phyloP scores from a whole-genome alignment of 2,797 vertebrate genomes.

The Micrastur ruficollis region DNA sequence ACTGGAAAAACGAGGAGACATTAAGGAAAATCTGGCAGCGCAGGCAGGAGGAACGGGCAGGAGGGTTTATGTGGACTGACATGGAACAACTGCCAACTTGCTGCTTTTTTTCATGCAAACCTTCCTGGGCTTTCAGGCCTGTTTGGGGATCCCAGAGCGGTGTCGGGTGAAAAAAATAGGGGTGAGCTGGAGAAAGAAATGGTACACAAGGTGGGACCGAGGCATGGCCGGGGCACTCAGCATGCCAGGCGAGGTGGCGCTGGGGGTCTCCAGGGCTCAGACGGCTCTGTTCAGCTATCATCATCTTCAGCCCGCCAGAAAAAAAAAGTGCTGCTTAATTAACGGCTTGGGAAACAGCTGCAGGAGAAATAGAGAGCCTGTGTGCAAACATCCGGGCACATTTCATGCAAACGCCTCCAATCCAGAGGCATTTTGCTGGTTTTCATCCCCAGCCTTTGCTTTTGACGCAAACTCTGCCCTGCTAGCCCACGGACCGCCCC shows the following conservation, averaged over 20 bases:
- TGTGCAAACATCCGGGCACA: accelerated
- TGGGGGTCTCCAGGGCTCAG: background rate
- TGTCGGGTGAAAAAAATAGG: background rate
- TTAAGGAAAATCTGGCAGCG: background rate
- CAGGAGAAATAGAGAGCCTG: background rate
- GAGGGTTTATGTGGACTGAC: background rate
- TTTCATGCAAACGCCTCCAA: background rate
- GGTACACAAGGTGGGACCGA: accelerated
- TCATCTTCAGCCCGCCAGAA: background rate
- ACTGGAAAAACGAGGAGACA: background rate
- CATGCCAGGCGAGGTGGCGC: background rate
- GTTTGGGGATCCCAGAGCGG: background rate
- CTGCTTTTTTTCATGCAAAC: background rate
- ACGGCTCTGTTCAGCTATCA: background rate
- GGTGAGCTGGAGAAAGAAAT: background rate
- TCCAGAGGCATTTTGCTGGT: background rate
- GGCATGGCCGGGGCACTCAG: background rate
- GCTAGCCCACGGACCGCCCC: background rate
- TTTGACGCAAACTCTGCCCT: background rate
- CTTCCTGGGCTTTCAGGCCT: background rate
- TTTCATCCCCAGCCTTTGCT: background rate
- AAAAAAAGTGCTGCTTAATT: background rate
- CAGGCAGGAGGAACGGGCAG: background rate
- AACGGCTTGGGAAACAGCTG: background rate
- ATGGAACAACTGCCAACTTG: background rate